These are phyloP conservation scores for Staurois parvus DNA, from an alignment of 2,797 vertebrate species.

Conservation along the genomic window DNA sequence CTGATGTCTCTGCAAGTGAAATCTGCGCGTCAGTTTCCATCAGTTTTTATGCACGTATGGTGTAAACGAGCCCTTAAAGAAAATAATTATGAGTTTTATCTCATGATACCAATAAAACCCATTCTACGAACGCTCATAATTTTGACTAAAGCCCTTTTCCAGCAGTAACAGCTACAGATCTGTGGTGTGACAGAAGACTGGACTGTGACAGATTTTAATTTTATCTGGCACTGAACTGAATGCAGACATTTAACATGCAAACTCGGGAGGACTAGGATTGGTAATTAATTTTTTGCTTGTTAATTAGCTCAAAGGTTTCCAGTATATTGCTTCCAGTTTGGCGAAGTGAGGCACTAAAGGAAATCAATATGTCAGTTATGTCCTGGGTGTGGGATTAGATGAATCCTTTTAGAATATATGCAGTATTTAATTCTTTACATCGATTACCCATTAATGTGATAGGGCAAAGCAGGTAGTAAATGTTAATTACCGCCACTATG, in stretches of 20 bases:
- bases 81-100: no score
- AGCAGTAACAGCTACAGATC: not conserved
- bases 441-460: constrained; percentile 35
- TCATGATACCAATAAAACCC: no score
- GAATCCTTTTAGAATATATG: not conserved
- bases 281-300: constrained; percentile 31
- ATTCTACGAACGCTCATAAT: no score
- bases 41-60: no score
- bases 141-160: no score
- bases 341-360: constrained; percentile 9
- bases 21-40: no score
- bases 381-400: not conserved
- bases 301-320: constrained; percentile 27
- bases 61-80: no score
- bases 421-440: constrained; percentile 21
- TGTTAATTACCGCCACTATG: constrained; percentile 14
- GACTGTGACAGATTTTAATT: constrained; percentile 37
- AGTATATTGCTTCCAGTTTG: constrained; percentile 16
- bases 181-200: constrained; percentile 24
- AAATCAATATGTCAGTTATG: constrained; percentile 36
- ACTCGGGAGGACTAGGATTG: not conserved
- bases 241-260: constrained; percentile 11
- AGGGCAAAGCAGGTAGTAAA: constrained; percentile 3
- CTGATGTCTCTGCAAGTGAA: no score
- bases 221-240: constrained; percentile 3